Evolutionary conservation across 2,113 vertebrate genomes (phyloP), one percentile per base, ranked within the genome.

Genomic region (Chamaetylas fuelleborni): DNA sequence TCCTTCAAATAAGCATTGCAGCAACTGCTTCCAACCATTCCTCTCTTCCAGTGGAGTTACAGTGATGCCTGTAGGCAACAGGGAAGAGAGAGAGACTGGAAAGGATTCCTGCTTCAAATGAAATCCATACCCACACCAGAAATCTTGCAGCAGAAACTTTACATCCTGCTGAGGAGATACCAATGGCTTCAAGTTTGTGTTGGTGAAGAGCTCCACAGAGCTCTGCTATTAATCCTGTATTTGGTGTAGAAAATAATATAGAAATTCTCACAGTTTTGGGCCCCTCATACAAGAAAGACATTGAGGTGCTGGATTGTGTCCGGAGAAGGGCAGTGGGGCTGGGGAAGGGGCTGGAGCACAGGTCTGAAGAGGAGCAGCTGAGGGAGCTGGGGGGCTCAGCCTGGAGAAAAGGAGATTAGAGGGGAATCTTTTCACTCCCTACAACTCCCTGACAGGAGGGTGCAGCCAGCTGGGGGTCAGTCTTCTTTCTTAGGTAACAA

Each of bases 351-450:
- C 14, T 57, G 22, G 38, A 45, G 29, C 24, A 53, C 17, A 18
- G 4, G 0, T 29, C 11, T 38, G 8, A 42, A 19, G 57, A 64
- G 31, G 34, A 56, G 13, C 13, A 80, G 22, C 31, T 42, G 45
- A 20, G 23, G n/a, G 33, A 67, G 19, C 14, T 69, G 43, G 6
- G 28, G 14, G 3, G 3, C 8, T 67, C 69, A 40, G 16, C 16
- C 13, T 53, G 45, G 28, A 60, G 61, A 40, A 53, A 31, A 74
- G n/a, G 19, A 53, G 17, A 24, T 3, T 51, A 19, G 28, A 38
- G 12, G 7, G 4, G 2, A 19, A 29, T 7, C 11, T n/a, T 17
- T 2, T 20, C n/a, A 9, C 9, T 47, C 43, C 14, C 17, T 22
- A 54, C 3, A 61, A 12, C 2, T 22, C 25, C n/a, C 54, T 48